These are phyloP conservation scores for Ranitomeya variabilis DNA, from an alignment of 2,113 vertebrate species.

Conservation along the genomic window DNA sequence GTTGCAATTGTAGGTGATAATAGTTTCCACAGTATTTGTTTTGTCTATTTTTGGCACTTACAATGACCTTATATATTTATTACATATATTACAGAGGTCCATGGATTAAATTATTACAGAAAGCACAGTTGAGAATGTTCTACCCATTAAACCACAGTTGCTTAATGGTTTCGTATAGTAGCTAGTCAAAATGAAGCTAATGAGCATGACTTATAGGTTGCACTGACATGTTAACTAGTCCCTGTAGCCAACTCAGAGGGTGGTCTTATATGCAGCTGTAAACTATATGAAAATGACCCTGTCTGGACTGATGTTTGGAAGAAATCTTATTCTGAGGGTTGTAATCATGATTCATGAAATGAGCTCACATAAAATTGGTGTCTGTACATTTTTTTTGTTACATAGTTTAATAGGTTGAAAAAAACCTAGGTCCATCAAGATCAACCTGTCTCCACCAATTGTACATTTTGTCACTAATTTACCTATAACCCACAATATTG, in stretches of 20 bases:
- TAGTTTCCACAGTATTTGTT: constrained; percentile 1
- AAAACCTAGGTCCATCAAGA: too few species aligned
- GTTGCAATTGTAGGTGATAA: neutral
- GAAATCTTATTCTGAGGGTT: constrained; percentile 57
- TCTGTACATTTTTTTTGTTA: neutral
- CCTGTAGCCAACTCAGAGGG: constrained; percentile 27
- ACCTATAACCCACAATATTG: too few species aligned
- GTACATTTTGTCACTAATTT: too few species aligned
- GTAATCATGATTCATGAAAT: constrained; percentile 59
- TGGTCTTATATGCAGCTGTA: constrained; percentile 57
- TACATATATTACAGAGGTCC: neutral
- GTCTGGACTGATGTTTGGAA: constrained; percentile 51
- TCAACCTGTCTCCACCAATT: too few species aligned
- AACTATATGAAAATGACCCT: constrained; percentile 43
- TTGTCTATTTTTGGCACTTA: neutral
- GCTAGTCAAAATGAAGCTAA: constrained; percentile 22
- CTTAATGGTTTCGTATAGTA: constrained; percentile 7
- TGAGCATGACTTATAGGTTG: constrained; percentile 39
- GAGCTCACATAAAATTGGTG: constrained; percentile 51
- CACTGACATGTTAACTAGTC: constrained; percentile 54
- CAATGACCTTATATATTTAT: constrained; percentile 11
- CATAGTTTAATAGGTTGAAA: neutral
- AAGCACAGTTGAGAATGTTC: neutral
- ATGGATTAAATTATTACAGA: constrained; percentile 4
- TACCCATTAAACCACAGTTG: constrained; percentile 4